Base-by-base conservation (phyloP, 1,140 invertebrate genomes). In the Portunus trituberculatus region DNA sequence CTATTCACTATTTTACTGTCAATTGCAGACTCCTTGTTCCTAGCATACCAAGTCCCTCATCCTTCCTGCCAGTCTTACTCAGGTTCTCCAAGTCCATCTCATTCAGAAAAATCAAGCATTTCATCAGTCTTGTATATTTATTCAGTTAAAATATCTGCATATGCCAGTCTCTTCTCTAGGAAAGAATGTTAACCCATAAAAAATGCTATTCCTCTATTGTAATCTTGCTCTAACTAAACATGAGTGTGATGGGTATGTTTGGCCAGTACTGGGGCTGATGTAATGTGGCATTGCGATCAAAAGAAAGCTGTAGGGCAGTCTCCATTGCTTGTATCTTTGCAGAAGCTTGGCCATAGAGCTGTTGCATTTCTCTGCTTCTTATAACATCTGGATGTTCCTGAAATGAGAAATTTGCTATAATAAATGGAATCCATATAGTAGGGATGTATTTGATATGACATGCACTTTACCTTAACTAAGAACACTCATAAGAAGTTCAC, bases 381-480 rank as follows among this genome's bases (percentile, higher is more conserved):
- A 91, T 76, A 16, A 86, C 93, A 84, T 96, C 96, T 45, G 96
- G 96, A 46, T 96, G 96, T 59, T 96, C 96, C 96, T 96, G 93
- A 82, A 82, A 95, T 31, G 12, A 28, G 52, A 92, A 93, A 59
- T 46, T 31, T 14, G 14, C 28, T 16, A 52, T 20, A 2, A 8
- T 48, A 52, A 52, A 16, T 4, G 10, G 7, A 91, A n/a, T 7
- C 25, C 67, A n/a, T 76, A 20, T 1, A 59, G 52, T 59, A 59
- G 12, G 52, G 12, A 59, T 59, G 0, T 59, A 10, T 14, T 59
- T 20, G 0, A 59, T 14, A 1, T 20, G 16, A 59, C 16, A 59
- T 59, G 52, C 1, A 10, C 16, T 10, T 59, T 20, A 59, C 52
- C 52, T 59, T 20, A 59, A 59, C 12, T 59, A 76, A n/a, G 20